Percentiles rank a stretch among this genome's conserved stretches.
Evolutionary conservation across 1,140 invertebrate species (phyloP).

Genomic region (Aphelenchoides besseyi): DNA sequence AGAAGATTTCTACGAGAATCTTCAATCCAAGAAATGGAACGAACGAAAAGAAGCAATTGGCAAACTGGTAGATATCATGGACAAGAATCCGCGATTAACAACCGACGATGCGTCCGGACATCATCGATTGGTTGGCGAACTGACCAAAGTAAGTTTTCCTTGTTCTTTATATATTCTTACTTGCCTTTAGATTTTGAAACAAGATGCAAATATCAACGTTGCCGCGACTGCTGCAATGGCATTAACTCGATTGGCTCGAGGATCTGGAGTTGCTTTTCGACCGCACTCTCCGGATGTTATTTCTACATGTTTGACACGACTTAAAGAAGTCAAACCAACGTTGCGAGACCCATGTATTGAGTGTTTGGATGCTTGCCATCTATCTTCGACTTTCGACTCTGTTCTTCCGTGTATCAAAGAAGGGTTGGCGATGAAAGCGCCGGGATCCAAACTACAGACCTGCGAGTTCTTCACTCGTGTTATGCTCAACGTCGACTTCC

Average conservation of each 20-base stretch:
- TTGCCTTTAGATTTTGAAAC: conserved; percentile 62
- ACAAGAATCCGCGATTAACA: conserved; percentile 69
- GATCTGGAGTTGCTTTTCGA: conserved; percentile 81
- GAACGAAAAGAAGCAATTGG: conserved; percentile 88
- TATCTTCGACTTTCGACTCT: conserved; percentile 73
- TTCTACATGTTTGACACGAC: conserved; percentile 82
- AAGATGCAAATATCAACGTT: conserved; percentile 91
- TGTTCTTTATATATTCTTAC: background rate
- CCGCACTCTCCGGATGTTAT: conserved; percentile 74
- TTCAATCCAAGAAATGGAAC: conserved; percentile 93
- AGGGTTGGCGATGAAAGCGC: conserved; percentile 77
- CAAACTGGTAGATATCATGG: conserved; percentile 72
- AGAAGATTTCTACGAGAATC: conserved; percentile 84
- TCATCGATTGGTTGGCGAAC: conserved; percentile 70
- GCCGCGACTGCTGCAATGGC: conserved; percentile 82
- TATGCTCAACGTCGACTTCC: conserved; percentile 38
- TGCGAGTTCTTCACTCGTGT: conserved; percentile 24
- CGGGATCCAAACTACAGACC: conserved; percentile 57
- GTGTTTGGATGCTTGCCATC: conserved; percentile 72
- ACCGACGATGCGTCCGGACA: conserved; percentile 72
- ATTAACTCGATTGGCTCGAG: conserved; percentile 76
- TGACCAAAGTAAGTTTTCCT: conserved; percentile 76
- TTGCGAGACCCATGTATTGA: conserved; percentile 70
- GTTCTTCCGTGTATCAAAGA: conserved; percentile 83
- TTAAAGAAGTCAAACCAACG: conserved; percentile 89